phyloP scores from a whole-genome alignment of 2,113 vertebrate genomes.

The Rhabdornis inornatus region DNA sequence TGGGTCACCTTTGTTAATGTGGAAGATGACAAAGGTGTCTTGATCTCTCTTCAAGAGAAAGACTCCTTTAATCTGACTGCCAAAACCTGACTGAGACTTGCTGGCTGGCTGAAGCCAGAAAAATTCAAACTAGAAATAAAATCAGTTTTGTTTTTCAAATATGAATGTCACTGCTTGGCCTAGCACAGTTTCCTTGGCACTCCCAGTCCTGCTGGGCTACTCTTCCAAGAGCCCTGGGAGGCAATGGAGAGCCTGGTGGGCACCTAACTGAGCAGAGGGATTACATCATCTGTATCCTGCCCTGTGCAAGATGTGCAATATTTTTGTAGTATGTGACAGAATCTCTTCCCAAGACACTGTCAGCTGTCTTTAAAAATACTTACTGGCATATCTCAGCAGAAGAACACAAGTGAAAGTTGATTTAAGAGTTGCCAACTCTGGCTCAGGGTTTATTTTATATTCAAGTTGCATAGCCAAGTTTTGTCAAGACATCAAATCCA shows the following conservation, averaged over 20 bases:
- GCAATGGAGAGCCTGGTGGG: neutral
- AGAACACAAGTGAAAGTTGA: conserved; percentile 18
- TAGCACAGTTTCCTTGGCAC: neutral
- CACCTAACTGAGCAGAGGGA: neutral
- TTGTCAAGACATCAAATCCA: neutral
- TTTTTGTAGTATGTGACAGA: neutral
- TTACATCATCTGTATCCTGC: neutral
- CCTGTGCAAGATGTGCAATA: neutral
- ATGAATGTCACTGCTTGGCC: neutral
- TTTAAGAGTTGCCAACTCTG: conserved; percentile 27
- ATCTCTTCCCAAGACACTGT: neutral
- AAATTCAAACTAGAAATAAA: conserved; percentile 26
- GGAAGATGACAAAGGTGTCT: neutral
- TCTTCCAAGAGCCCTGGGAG: neutral
- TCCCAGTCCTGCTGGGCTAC: neutral
- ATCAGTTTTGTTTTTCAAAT: neutral
- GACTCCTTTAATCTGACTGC: neutral
- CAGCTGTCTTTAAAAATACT: conserved; percentile 18
- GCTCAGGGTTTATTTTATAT: conserved; percentile 27
- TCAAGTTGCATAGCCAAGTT: neutral
- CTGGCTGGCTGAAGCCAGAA: neutral
- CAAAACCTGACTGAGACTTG: neutral
- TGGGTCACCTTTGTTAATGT: neutral
- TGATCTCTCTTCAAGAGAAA: neutral
- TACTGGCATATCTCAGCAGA: conserved; percentile 21